Evolutionary conservation across 2,888 invertebrate genomes (phyloP), one percentile per base, ranked within the genome.

Genomic region (Caenorhabditis sp.): DNA sequence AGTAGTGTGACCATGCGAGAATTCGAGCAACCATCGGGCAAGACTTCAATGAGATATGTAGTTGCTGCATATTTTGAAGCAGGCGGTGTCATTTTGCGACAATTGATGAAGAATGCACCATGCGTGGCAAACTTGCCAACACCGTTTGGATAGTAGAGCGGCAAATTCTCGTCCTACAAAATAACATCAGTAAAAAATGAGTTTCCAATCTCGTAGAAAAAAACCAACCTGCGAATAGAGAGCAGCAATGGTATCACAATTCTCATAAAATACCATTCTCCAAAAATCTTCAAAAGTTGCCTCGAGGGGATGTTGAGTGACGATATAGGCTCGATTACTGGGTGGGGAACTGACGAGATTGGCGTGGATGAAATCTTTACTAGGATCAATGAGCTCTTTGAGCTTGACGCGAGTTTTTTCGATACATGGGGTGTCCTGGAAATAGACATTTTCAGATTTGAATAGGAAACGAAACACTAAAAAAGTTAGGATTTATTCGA

Each of bases 251-350:
- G 57, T 49, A n/a, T 69, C 69, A n/a, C 66, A 53, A n/a, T 74
- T 66, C 10, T 74, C 66, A 43, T 74, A 66, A 27, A 74, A 69
- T 3, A 74, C 65, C 74, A 74, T 74, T 26, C 63, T 59, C 74
- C 74, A 74, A 43, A 69, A 74, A 26, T 74, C 69, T 43, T 60
- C 69, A 36, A 36, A 67, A n/a, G 60, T 64, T 23, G 59, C 20
- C 31, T 74, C 68, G 62, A 74, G 63, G 1, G 74, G 74, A 60
- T 74, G 74, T 21, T 74, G 73, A 1, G 68, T 54, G 1, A 64
- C 73, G 52, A 73, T 68, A 56, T 63, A 73, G 36, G 58, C 54
- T 0, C 65, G 49, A 12, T 68, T 63, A 38, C 62, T 54, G 0
- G 59, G 63, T 10, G 56, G 50, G 0, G 65, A 61, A 25, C 68